Evolutionary conservation across 2,888 invertebrate genomes (phyloP).

Genomic region (Drosophila sordidula): DNA sequence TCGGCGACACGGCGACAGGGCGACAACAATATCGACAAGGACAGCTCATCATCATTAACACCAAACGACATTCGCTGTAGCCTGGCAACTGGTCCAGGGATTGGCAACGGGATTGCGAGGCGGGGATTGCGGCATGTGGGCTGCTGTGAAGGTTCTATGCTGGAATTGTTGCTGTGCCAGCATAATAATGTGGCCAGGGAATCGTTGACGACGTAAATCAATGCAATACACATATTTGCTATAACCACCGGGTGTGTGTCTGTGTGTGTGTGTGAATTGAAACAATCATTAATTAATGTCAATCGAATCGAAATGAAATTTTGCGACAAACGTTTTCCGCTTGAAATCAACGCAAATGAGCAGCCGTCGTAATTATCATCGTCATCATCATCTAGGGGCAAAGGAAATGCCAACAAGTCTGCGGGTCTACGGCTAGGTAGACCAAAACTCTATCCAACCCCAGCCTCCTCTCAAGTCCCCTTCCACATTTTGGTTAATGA

Average conservation of each 20-base stretch:
- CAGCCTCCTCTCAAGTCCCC: background rate
- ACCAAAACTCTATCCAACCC: conserved; percentile 9
- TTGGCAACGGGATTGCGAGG: conserved; percentile 17
- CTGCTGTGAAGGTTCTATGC: conserved; percentile 34
- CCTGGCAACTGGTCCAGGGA: conserved; percentile 38
- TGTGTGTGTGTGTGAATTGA: conserved; percentile 58
- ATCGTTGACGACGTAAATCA: conserved; percentile 71
- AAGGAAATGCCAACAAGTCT: conserved; percentile 21
- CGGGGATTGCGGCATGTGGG: conserved; percentile 34
- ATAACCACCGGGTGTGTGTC: conserved; percentile 14
- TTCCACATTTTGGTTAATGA: conserved; percentile 30
- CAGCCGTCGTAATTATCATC: conserved; percentile 37
- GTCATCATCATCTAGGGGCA: conserved; percentile 23
- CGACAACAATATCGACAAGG: conserved; percentile 32
- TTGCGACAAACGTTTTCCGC: conserved; percentile 78
- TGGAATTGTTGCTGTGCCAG: conserved; percentile 69
- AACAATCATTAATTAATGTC: conserved; percentile 81
- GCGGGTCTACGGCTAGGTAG: conserved; percentile 55
- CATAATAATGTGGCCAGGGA: conserved; percentile 72
- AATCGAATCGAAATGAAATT: conserved; percentile 77
- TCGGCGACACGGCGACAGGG: background rate
- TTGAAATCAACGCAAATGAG: conserved; percentile 75
- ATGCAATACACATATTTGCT: conserved; percentile 53
- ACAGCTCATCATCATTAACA: conserved; percentile 68
- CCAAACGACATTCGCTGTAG: conserved; percentile 57